These are phyloP conservation scores for Megalopta genalis DNA, from an alignment of 1,140 invertebrate genomes.

Conservation along the genomic window DNA sequence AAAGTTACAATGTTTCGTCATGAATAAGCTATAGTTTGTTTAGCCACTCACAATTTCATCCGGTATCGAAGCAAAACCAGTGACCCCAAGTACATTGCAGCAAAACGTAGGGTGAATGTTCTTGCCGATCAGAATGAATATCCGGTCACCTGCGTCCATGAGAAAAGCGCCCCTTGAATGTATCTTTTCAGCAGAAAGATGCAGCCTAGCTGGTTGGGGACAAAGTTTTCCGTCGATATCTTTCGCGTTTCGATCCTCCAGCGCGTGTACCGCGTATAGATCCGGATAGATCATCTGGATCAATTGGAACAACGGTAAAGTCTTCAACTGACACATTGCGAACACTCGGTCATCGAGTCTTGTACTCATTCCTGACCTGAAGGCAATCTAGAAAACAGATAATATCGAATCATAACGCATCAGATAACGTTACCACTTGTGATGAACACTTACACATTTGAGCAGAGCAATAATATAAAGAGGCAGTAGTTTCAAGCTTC, in stretches of 20 bases:
- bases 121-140: slow-evolving; percentile 93
- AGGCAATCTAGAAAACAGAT: slow-evolving; percentile 84
- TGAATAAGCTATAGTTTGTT: background rate
- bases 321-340: slow-evolving; percentile 97
- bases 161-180: slow-evolving; percentile 95
- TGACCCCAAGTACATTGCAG: slow-evolving; percentile 85
- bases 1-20: background rate
- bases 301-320: slow-evolving; percentile 89
- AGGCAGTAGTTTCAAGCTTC: slow-evolving; percentile 90
- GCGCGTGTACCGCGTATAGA: slow-evolving; percentile 92
- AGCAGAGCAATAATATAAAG: slow-evolving; percentile 94
- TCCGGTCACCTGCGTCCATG: slow-evolving; percentile 91
- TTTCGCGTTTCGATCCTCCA: slow-evolving; percentile 84
- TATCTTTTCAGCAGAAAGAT: slow-evolving; percentile 87
- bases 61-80: slow-evolving; percentile 83
- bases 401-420: background rate
- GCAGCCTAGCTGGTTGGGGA: slow-evolving; percentile 84
- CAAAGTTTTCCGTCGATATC: slow-evolving; percentile 81
- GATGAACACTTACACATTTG: slow-evolving; percentile 88
- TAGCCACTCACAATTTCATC: slow-evolving; percentile 83
- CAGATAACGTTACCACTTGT: background rate
- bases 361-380: slow-evolving; percentile 92
- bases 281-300: slow-evolving; percentile 95
- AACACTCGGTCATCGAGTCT: slow-evolving; percentile 95
- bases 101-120: slow-evolving; percentile 89